Conservation (phyloP, 1,140 invertebrate species). For the Drosophila micromelanica region DNA sequence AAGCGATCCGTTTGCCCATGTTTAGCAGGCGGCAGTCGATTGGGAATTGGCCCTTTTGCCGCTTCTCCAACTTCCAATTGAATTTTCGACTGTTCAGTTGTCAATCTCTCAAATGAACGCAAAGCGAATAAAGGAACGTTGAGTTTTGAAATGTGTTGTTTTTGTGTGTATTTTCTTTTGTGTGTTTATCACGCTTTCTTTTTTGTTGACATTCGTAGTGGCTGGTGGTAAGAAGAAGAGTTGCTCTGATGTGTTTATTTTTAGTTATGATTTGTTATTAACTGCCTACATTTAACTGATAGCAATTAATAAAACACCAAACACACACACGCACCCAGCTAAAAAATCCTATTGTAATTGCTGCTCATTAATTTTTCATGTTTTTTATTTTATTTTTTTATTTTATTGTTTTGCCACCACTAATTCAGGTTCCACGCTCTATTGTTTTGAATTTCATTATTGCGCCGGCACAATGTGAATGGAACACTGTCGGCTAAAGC, state of each 20-base stretch:
- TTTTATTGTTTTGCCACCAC: slow-evolving; percentile 31
- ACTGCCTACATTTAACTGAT: not conserved
- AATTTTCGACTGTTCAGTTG: slow-evolving; percentile 6
- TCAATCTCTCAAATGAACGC: slow-evolving; percentile 45
- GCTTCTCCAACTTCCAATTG: slow-evolving; percentile 16
- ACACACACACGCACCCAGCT: not conserved
- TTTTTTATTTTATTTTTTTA: slow-evolving; percentile 17
- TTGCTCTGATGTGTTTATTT: slow-evolving; percentile 25
- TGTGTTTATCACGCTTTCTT: slow-evolving; percentile 41
- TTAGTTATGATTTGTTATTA: slow-evolving; percentile 21
- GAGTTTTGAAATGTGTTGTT: slow-evolving; percentile 52
- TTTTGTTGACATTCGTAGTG: slow-evolving; percentile 42
- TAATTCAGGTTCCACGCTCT: slow-evolving; percentile 45
- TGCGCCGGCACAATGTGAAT: slow-evolving; percentile 33
- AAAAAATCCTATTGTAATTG: slow-evolving; percentile 12
- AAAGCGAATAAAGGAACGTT: slow-evolving; percentile 41
- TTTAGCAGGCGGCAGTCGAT: slow-evolving; percentile 13
- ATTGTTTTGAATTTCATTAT: slow-evolving; percentile 44
- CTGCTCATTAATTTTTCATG: slow-evolving; percentile 33
- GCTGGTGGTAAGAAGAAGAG: slow-evolving; percentile 34
- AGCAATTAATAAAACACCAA: slow-evolving; percentile 5
- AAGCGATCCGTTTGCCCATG: slow-evolving; percentile 65
- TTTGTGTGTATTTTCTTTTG: slow-evolving; percentile 57
- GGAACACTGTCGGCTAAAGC: slow-evolving; percentile 43
- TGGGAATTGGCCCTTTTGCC: slow-evolving; percentile 11